Conservation (phyloP, 2,797 vertebrate genomes). For the Paratrypauchen microcephalus region DNA sequence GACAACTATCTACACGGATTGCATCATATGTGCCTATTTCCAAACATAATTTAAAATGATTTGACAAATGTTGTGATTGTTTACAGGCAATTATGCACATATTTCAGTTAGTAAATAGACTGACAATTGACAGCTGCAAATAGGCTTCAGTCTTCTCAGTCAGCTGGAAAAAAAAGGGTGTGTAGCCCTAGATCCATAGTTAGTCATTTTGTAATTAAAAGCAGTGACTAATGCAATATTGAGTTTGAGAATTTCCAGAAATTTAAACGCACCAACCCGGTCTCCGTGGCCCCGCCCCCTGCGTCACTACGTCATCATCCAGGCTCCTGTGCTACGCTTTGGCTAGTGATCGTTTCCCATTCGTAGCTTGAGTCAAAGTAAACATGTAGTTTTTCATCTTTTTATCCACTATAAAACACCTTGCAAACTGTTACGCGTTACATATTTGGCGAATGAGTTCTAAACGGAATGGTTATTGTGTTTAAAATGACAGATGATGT, state of each 20-base stretch:
- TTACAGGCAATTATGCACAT: too few species aligned
- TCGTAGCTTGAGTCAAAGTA: slow-evolving; percentile 40
- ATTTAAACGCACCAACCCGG: background rate
- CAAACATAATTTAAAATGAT: too few species aligned
- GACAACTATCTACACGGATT: too few species aligned
- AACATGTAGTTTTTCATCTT: slow-evolving; percentile 49
- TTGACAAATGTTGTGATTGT: too few species aligned
- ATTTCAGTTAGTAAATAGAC: too few species aligned
- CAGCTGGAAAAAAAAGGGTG: too few species aligned
- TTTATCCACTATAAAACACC: background rate
- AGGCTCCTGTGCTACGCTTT: slow-evolving; percentile 9
- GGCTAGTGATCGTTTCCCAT: slow-evolving; percentile 28
- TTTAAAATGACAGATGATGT: background rate
- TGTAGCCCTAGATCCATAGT: too few species aligned
- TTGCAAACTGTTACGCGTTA: background rate
- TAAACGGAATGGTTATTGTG: slow-evolving; percentile 19
- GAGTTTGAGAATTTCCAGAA: background rate
- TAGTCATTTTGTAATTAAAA: too few species aligned
- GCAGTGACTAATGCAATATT: too few species aligned
- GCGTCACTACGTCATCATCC: slow-evolving; percentile 35
- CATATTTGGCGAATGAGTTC: background rate
- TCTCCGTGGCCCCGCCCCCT: slow-evolving; percentile 3
- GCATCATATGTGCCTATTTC: too few species aligned
- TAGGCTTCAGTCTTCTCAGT: too few species aligned
- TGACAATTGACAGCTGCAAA: too few species aligned